phyloP scores from a whole-genome alignment of 2,113 vertebrate species.

The Eonycteris spelaea region DNA sequence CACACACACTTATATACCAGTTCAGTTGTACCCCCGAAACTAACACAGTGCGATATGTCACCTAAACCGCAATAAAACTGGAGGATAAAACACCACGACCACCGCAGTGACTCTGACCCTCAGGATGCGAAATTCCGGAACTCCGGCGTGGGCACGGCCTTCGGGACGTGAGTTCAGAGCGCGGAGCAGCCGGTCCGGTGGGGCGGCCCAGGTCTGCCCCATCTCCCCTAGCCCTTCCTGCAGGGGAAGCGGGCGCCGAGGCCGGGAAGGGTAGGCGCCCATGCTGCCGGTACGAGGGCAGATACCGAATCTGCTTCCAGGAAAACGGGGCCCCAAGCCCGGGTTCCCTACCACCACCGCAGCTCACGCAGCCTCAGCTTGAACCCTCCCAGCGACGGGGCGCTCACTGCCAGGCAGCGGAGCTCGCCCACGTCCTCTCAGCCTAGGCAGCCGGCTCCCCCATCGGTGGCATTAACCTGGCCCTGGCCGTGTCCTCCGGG shows the following conservation, averaged over 20 bases:
- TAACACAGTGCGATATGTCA: too few species aligned
- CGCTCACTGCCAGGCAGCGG: background rate
- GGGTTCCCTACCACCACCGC: background rate
- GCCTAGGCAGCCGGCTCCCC: background rate
- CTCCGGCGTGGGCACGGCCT: background rate
- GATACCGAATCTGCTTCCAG: background rate
- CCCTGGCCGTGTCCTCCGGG: background rate
- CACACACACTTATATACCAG: too few species aligned
- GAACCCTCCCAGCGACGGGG: fast-evolving
- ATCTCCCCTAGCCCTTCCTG: background rate
- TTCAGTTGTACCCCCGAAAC: too few species aligned
- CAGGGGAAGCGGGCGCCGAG: background rate
- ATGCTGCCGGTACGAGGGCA: fast-evolving
- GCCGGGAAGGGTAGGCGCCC: background rate
- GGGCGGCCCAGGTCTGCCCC: background rate
- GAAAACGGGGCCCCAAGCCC: background rate
- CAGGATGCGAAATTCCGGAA: background rate
- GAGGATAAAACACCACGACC: background rate
- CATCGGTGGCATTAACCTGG: background rate
- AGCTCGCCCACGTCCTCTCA: background rate
- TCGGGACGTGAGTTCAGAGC: background rate
- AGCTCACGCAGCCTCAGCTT: background rate
- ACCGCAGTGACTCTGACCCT: background rate
- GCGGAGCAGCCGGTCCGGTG: background rate
- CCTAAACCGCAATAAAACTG: background rate